Percentiles rank a stretch among this genome's conserved stretches.
These are phyloP conservation scores for Drosophila vallismaia DNA, from an alignment of 2,888 invertebrate genomes.

Conservation along the genomic window DNA sequence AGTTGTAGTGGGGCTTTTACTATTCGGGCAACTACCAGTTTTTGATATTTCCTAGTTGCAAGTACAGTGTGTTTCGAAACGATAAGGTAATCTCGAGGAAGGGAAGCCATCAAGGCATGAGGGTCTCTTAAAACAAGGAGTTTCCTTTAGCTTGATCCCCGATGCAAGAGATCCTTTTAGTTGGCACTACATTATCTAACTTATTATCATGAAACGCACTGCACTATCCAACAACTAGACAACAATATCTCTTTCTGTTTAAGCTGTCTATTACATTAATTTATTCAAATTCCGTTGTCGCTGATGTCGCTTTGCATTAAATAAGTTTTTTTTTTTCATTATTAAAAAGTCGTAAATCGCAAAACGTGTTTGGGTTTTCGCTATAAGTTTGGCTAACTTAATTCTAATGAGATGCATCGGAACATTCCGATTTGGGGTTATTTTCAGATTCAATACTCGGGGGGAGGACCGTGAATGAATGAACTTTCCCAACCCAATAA, in stretches of 20 bases:
- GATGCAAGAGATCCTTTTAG: too few relatives aligned
- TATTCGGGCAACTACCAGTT: slow-evolving; percentile 79
- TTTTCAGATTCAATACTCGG: not conserved
- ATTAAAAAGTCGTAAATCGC: slow-evolving; percentile 62
- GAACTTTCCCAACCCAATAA: slow-evolving; percentile 24
- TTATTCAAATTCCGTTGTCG: slow-evolving; percentile 74
- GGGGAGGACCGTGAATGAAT: slow-evolving; percentile 7
- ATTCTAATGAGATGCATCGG: slow-evolving; percentile 17
- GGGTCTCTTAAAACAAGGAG: too few relatives aligned
- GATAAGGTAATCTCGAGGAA: not conserved
- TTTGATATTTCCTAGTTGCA: slow-evolving; percentile 77
- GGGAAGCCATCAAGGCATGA: not conserved
- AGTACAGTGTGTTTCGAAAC: slow-evolving; percentile 21
- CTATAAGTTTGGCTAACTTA: slow-evolving; percentile 40
- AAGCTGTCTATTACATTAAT: slow-evolving; percentile 77
- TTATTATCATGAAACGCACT: slow-evolving; percentile 17
- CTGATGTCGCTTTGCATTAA: slow-evolving; percentile 58
- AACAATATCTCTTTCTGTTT: slow-evolving; percentile 51
- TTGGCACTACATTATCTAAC: too few relatives aligned
- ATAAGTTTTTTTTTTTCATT: slow-evolving; percentile 48
- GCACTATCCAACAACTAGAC: slow-evolving; percentile 19
- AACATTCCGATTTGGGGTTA: slow-evolving; percentile 17
- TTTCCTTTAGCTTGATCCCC: too few relatives aligned
- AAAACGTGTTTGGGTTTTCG: slow-evolving; percentile 61
- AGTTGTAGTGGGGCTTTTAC: slow-evolving; percentile 74